Conservation (phyloP, 1,140 invertebrate genomes). For the Halesus radiatus region DNA sequence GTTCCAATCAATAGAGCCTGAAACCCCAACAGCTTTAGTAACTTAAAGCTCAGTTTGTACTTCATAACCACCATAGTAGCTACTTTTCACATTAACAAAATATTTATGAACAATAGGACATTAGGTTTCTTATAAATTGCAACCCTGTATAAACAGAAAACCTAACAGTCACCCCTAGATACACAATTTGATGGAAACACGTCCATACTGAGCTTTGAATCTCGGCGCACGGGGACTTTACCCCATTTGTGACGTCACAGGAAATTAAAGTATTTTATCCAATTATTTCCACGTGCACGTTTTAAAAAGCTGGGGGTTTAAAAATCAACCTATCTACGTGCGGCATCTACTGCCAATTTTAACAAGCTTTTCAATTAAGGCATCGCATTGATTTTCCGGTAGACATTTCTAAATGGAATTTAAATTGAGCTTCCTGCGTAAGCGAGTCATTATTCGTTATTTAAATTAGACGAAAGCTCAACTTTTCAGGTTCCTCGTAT, state of each 20-base stretch:
- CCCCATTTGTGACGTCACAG: conserved; percentile 47
- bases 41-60: no score
- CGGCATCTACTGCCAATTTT: conserved; percentile 6
- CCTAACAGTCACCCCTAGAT: no score
- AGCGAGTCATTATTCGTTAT: no score
- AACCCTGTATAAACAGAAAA: no score
- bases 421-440: not conserved
- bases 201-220: conserved; percentile 18
- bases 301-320: conserved; percentile 11
- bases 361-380: conserved; percentile 37
- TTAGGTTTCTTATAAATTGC: no score
- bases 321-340: conserved; percentile 40
- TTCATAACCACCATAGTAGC: no score
- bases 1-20: no score
- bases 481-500: no score
- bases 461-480: no score
- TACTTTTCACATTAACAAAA: no score
- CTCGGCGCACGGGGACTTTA: not conserved
- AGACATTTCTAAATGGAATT: conserved; percentile 3
- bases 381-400: not conserved
- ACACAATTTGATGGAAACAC: not conserved
- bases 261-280: conserved; percentile 56
- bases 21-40: no score
- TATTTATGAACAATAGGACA: no score
- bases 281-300: conserved; percentile 54